Conservation (phyloP, 2,113 vertebrate genomes). For the Lepisosteus oculatus region DNA sequence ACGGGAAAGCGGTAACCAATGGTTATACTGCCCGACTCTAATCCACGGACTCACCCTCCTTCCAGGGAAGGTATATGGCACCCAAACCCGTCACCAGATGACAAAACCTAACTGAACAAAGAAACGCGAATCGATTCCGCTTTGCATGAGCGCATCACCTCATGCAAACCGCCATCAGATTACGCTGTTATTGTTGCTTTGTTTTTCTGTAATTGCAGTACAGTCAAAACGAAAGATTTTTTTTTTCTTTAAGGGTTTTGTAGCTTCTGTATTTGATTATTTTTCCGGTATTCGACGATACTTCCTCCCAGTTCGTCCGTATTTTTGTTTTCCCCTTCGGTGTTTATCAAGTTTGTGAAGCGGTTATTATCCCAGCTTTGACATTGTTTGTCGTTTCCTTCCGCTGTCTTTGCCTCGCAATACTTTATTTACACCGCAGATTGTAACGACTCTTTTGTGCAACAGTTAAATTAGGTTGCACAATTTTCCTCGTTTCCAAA, state of each 20-base stretch:
- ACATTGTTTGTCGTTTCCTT: constrained; percentile 20
- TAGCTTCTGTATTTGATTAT: neutral
- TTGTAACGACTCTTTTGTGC: too few relatives aligned
- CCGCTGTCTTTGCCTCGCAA: constrained; percentile 12
- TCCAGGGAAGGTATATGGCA: neutral
- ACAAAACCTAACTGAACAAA: neutral
- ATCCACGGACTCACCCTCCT: neutral
- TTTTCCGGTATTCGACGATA: neutral
- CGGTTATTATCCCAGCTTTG: neutral
- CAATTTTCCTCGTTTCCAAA: too few relatives aligned
- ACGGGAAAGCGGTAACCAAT: neutral
- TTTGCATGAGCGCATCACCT: neutral
- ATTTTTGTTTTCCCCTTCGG: neutral
- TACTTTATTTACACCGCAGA: neutral
- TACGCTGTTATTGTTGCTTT: too few relatives aligned
- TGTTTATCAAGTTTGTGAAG: neutral
- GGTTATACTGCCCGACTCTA: too few relatives aligned
- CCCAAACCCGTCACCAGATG: neutral
- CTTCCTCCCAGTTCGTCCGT: neutral
- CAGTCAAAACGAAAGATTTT: too few relatives aligned
- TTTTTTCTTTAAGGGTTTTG: neutral
- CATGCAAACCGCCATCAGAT: too few relatives aligned
- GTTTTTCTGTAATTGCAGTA: too few relatives aligned
- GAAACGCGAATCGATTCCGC: neutral
- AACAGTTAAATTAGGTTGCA: too few relatives aligned